Conservation (phyloP, 2,888 invertebrate species). For the Taphrorychus bicolor region DNA sequence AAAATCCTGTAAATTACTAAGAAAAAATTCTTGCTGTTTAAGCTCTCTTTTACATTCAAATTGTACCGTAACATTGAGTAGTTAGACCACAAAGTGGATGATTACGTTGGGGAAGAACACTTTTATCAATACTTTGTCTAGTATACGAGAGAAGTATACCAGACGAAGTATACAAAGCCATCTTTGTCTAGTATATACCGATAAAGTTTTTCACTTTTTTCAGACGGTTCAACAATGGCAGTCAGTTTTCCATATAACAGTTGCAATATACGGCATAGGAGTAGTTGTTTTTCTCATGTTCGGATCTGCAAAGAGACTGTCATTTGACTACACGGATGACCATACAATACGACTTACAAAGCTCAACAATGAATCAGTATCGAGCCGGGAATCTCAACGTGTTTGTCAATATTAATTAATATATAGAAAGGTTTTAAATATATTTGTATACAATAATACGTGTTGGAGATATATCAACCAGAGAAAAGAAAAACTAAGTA, state of each 20-base stretch:
- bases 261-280: not conserved
- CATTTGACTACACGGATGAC: not conserved
- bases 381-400: no score
- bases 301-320: not conserved
- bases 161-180: not conserved
- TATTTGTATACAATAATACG: no score
- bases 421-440: no score
- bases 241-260: not conserved
- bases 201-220: not conserved
- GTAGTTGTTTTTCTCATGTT: not conserved
- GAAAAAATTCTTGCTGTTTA: no score
- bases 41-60: no score
- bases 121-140: not conserved
- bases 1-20: slow-evolving; percentile 18
- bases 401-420: no score
- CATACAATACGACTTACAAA: no score
- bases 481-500: no score
- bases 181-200: not conserved
- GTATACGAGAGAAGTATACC: not conserved
- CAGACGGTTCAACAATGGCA: not conserved
- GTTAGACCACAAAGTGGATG: not conserved
- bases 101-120: not conserved
- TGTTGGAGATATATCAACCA: no score
- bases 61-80: not conserved
- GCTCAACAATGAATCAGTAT: no score